phyloP scores from a whole-genome alignment of 2,113 vertebrate genomes.

The Petaurus breviceps region DNA sequence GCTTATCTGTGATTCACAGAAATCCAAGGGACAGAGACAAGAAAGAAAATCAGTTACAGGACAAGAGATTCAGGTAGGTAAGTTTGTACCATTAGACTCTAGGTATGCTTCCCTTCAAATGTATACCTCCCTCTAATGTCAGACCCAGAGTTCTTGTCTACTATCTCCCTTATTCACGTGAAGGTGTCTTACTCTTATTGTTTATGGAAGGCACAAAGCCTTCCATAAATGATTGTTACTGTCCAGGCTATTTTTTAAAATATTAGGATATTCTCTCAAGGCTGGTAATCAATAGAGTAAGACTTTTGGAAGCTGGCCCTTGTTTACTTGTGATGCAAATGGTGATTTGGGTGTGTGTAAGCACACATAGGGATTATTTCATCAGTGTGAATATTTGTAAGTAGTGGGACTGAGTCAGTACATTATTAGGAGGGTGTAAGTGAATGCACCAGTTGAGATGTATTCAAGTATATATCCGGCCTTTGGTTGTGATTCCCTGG shows the following conservation, averaged over 20 bases:
- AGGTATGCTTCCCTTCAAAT: not conserved
- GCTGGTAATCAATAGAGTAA: not conserved
- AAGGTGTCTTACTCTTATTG: not conserved
- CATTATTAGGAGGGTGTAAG: not conserved
- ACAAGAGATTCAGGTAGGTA: not conserved
- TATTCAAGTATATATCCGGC: not conserved
- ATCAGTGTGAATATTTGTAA: not conserved
- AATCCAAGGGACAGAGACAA: not conserved
- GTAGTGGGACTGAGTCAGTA: not conserved
- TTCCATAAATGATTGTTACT: not conserved
- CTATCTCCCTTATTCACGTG: not conserved
- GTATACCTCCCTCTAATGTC: not conserved
- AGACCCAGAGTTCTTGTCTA: not conserved
- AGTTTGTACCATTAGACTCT: not conserved
- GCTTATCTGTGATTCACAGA: not conserved
- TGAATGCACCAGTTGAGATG: not conserved
- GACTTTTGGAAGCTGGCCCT: not conserved
- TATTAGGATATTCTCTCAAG: not conserved
- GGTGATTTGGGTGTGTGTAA: not conserved
- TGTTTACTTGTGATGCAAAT: not conserved
- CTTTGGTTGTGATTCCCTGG: not conserved
- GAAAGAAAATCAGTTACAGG: not conserved
- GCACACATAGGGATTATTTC: not conserved
- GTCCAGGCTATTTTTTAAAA: not conserved
- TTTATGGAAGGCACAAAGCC: not conserved